A percentile compares a stretch with the other conserved stretches of the same genome.
These are phyloP conservation scores for Mongoloraphidia duomilia DNA, from an alignment of 2,888 invertebrate genomes.

Conservation along the genomic window DNA sequence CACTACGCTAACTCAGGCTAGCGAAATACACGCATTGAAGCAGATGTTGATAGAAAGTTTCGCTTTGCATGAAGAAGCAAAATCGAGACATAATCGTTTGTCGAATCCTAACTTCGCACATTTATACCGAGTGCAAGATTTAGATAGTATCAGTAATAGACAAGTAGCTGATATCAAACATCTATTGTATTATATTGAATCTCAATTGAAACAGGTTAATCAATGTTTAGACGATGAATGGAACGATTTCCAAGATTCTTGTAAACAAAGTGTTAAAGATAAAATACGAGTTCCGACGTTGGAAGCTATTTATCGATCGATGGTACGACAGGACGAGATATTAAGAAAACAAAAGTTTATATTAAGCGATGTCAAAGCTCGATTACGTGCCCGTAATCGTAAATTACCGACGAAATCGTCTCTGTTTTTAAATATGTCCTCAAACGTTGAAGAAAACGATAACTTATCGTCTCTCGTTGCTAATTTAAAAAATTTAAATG, in stretches of 20 bases:
- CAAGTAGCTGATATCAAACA: slow-evolving; percentile 55
- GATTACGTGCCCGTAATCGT: slow-evolving; percentile 28
- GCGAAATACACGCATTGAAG: slow-evolving; percentile 42
- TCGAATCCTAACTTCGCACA: slow-evolving; percentile 21
- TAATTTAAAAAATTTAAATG: slow-evolving; percentile 37
- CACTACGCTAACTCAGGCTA: slow-evolving; percentile 40
- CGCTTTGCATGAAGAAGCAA: slow-evolving; percentile 41
- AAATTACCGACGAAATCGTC: slow-evolving; percentile 16
- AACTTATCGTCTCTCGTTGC: slow-evolving; percentile 31
- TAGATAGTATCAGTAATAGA: slow-evolving; percentile 52
- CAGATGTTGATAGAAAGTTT: slow-evolving; percentile 37
- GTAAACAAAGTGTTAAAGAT: slow-evolving; percentile 30
- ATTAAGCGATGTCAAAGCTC: slow-evolving; percentile 25
- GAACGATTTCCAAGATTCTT: slow-evolving; percentile 46
- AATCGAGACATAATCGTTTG: slow-evolving; percentile 23
- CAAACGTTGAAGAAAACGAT: neutral
- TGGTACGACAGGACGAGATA: slow-evolving; percentile 59
- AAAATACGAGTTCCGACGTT: slow-evolving; percentile 51
- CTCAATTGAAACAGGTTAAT: slow-evolving; percentile 57
- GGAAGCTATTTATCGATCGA: slow-evolving; percentile 64
- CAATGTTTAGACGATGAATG: slow-evolving; percentile 62
- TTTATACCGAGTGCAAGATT: slow-evolving; percentile 27
- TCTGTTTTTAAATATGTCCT: slow-evolving; percentile 2
- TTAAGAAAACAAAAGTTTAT: slow-evolving; percentile 36
- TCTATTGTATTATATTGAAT: slow-evolving; percentile 55